Base-by-base conservation (phyloP, 2,888 invertebrate species). In the Brachynemurus nebulosus region DNA sequence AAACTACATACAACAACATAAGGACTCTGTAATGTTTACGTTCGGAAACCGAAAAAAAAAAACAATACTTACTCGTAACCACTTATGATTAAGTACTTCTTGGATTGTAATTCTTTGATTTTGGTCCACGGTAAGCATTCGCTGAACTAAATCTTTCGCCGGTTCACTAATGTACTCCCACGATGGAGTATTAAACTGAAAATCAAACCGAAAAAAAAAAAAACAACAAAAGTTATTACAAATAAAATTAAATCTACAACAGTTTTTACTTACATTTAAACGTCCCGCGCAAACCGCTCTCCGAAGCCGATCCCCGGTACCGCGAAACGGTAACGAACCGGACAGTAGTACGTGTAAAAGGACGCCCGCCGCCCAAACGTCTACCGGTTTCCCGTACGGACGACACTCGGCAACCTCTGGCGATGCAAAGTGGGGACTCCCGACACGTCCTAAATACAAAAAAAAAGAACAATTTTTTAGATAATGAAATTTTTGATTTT, bases 321-420 rank as follows among this genome's bases (percentile, higher is more conserved):
- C 98, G 52, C 86, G 79, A 63, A 97, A 98, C 9, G 98, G 98
- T 55, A 96, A 72, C 45, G 86, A 84, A 4, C 98, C 98, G 38
- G 92, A 89, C 30, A 98, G 72, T 35, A 98, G 73, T 14, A 95
- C 84, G 64, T 95, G 96, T 36, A 98, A 72, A 55, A 97, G 73
- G 43, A 96, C 88, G 8, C 98, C 97, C 20, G 92, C 90, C 23
- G 93, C 88, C 98, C 98, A 98, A 47, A 97, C 89, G 65, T 98
- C 98, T 51, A 93, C 91, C 1, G 92, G 85, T 63, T 95, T 95
- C 27, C 89, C 86, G 68, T 90, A 91, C 55, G 88, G 76, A 63
- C 88, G 81, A 58, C 88, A 77, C 49, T 88, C 81, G 16, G 97
- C 86, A 51, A 98, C 88, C 69, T 98, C 98, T 1, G 98, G 97